A percentile compares a stretch with the other conserved stretches of the same genome.
Evolutionary conservation across 2,797 vertebrate genomes (phyloP).

Genomic region (Rachycentron canadum): DNA sequence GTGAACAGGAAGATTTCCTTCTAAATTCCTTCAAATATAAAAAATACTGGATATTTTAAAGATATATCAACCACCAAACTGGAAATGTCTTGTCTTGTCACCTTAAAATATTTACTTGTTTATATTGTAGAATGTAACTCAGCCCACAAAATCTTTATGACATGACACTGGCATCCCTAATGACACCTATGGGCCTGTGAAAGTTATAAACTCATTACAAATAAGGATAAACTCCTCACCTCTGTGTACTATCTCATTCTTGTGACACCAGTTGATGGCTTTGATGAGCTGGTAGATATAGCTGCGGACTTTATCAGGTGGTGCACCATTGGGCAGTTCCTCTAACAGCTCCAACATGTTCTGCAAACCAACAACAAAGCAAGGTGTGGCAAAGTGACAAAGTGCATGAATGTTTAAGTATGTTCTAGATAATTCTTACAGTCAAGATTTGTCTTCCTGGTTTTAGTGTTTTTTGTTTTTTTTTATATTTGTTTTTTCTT

Average conservation of each 20-base stretch:
- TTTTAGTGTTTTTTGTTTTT: constrained; percentile 2
- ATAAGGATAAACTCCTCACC: constrained; percentile 81
- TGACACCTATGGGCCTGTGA: no score
- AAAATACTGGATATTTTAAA: no score
- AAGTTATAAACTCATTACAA: no score
- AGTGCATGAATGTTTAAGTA: background rate
- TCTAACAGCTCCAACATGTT: constrained; percentile 99
- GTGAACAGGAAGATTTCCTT: no score
- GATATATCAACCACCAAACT: no score
- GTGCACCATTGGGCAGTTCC: constrained; percentile 96
- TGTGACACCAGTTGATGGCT: constrained; percentile 99
- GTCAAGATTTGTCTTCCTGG: constrained; percentile 7
- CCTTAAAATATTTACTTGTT: no score
- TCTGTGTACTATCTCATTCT: constrained; percentile 98
- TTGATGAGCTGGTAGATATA: constrained; percentile 99
- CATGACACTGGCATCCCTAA: background rate
- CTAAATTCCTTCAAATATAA: no score
- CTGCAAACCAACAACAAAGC: constrained; percentile 79
- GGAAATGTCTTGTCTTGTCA: no score
- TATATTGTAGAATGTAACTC: no score
- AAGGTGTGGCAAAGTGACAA: constrained; percentile 13
- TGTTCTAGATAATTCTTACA: background rate
- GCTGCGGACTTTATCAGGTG: constrained; percentile 96
- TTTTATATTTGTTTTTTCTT: background rate
- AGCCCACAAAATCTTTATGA: background rate